Conservation (phyloP, 2,113 vertebrate species). For the Chauna torquata region DNA sequence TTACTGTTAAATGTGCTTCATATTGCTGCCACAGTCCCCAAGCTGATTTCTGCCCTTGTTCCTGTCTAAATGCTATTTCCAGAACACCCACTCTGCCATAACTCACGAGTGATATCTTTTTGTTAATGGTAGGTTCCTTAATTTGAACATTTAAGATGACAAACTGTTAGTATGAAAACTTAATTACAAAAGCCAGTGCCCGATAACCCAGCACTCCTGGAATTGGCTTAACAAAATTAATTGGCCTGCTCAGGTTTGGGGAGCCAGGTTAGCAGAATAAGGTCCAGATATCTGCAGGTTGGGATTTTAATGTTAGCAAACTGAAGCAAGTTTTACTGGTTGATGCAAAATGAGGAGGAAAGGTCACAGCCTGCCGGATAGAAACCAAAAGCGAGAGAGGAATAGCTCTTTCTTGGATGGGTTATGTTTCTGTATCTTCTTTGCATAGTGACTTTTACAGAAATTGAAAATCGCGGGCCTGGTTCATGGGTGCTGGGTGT, state of each 20-base stretch:
- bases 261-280: not conserved
- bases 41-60: not conserved
- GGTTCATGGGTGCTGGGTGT: rapidly evolving
- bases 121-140: not conserved
- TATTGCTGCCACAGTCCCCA: not conserved
- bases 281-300: not conserved
- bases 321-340: not conserved
- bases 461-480: not conserved
- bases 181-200: not conserved
- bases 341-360: not conserved
- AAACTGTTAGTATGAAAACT: not conserved
- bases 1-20: not conserved
- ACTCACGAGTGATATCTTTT: not conserved
- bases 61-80: not conserved
- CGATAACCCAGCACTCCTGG: not conserved
- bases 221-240: not conserved
- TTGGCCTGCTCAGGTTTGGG: not conserved
- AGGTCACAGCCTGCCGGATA: rapidly evolving
- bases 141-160: not conserved
- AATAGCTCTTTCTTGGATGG: not conserved
- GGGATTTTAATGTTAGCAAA: not conserved
- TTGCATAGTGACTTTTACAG: not conserved
- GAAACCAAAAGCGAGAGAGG: rapidly evolving
- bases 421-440: not conserved
- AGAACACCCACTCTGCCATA: not conserved